phyloP scores from a whole-genome alignment of 2,113 vertebrate species.

The Vanacampus margaritifer region DNA sequence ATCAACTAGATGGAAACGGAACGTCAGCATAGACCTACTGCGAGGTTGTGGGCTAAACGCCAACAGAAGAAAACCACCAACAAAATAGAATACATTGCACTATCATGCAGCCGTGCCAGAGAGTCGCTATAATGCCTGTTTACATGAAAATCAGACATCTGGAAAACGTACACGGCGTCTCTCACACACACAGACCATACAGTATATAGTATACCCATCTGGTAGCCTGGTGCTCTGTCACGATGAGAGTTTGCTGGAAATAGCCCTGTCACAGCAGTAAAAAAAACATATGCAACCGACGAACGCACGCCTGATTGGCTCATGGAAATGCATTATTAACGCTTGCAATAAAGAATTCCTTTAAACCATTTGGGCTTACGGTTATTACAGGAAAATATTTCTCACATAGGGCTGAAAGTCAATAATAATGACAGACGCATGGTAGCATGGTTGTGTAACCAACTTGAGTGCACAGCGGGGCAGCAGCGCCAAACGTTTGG shows the following conservation, averaged over 20 bases:
- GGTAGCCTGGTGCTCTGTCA: slow-evolving; percentile 32
- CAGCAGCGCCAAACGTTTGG: slow-evolving; percentile 5
- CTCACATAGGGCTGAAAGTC: slow-evolving; percentile 13
- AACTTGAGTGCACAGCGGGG: slow-evolving; percentile 28
- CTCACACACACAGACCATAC: slow-evolving; percentile 7
- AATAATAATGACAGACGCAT: slow-evolving; percentile 5
- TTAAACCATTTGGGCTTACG: slow-evolving; percentile 1
- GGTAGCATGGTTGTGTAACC: slow-evolving; percentile 42
- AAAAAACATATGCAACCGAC: slow-evolving; percentile 11
- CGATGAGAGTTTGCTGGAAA: slow-evolving; percentile 39
- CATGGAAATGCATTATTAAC: not conserved
- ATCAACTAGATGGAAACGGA: slow-evolving; percentile 2
- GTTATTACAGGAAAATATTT: slow-evolving; percentile 14
- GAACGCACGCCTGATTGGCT: not conserved
- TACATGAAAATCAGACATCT: slow-evolving; percentile 52
- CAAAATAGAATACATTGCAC: not conserved
- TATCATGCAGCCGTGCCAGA: not conserved
- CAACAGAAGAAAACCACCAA: not conserved
- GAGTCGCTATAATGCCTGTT: slow-evolving; percentile 11
- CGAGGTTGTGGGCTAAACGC: not conserved
- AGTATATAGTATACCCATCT: slow-evolving; percentile 38
- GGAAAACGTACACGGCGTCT: slow-evolving; percentile 41
- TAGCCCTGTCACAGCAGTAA: slow-evolving; percentile 11
- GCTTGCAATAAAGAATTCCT: slow-evolving; percentile 9
- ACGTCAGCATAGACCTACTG: not conserved